Evolutionary conservation across 2,888 invertebrate genomes (phyloP), one percentile per base, ranked within the genome.

Genomic region (Colletes collaris): DNA sequence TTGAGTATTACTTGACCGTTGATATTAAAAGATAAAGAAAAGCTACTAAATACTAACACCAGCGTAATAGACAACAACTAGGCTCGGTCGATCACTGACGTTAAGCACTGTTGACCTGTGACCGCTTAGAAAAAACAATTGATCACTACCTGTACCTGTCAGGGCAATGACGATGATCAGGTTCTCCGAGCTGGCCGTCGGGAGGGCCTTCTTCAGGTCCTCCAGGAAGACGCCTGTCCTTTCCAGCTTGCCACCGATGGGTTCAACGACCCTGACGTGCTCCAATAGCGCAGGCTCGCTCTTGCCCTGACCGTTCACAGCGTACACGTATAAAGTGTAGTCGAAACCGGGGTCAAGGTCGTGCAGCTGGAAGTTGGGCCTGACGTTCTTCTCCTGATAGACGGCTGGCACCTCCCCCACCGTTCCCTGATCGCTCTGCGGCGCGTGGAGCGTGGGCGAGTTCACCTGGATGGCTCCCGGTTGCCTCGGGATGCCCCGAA

Each of bases 241-340:
- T 63, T 90, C 88, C 69, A 89, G 65, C 35, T 88, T 89, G 19
- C 83, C 83, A 52, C 91, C 92, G 69, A 91, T 86, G 0, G 91
- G 79, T 19, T 92, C 90, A 6, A 88, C 77, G 2, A 93, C 90
- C 1, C 94, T 91, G 8, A 96, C 94, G 89, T 95, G 95, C 76
- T 95, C 95, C 91, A 97, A 94, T 73, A 96, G 95, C 73, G 96
- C 96, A 2, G 97, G 96, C 72, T 95, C 94, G 82, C 97, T 97
- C 84, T 96, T 95, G 76, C 97, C 97, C 90, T 96, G 95, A 7
- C 96, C 96, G 87, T 97, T 98, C 86, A 97, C 96, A 27, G 97
- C 96, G 92, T 96, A 97, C 46, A 97, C 96, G 82, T 96, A 94
- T 83, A 97, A 95, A 90, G 96, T 96, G 93, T 97, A 98, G 90